Evolutionary conservation across 2,113 vertebrate species (phyloP).

Genomic region (Bungarus multicinctus): DNA sequence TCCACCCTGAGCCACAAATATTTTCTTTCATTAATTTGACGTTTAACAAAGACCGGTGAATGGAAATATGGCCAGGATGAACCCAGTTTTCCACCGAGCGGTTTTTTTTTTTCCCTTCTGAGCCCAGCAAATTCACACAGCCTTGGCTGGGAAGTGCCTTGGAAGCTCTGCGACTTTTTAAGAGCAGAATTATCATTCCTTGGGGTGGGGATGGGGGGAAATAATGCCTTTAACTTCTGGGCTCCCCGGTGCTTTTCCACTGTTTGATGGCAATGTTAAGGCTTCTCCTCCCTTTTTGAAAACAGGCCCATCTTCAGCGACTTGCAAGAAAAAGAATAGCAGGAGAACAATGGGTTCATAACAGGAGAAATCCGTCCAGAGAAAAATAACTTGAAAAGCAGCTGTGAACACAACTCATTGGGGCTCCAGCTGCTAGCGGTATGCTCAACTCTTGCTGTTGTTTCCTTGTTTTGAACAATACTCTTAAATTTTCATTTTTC

Average conservation of each 20-base stretch:
- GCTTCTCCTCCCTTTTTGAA: background rate
- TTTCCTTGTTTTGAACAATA: background rate
- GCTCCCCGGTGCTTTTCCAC: background rate
- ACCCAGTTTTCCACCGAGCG: background rate
- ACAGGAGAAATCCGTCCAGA: background rate
- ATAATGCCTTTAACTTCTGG: background rate
- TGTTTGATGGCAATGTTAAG: background rate
- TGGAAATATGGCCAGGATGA: background rate
- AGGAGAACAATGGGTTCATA: background rate
- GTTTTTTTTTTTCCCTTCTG: background rate
- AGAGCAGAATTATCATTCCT: background rate
- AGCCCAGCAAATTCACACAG: no score
- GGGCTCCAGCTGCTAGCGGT: background rate
- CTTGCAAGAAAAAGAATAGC: background rate
- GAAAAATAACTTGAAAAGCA: background rate
- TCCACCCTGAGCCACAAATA: no score
- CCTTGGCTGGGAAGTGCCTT: background rate
- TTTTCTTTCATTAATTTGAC: background rate
- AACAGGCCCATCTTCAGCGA: background rate
- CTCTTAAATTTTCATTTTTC: background rate
- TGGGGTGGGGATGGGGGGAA: accelerated
- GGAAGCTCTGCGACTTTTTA: background rate
- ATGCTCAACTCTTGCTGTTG: background rate
- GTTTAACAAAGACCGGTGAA: background rate
- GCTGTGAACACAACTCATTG: background rate